Base-by-base conservation (phyloP, 2,797 vertebrate species). In the Sphaeramia orbicularis region DNA sequence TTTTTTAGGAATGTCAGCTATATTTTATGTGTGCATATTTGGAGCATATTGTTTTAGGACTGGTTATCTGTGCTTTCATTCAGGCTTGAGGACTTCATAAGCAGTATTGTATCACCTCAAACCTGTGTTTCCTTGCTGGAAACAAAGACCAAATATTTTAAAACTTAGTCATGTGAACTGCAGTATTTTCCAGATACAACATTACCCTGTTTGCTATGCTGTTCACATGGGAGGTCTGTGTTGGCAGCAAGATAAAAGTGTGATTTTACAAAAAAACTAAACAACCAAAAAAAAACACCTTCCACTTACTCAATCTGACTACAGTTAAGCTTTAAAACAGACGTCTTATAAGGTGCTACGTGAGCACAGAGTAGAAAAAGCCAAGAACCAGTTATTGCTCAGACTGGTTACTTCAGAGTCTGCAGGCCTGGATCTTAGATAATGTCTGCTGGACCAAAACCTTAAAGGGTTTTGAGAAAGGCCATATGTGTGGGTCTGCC, bases 401-500 rank as follows among this genome's bases (percentile, higher is more conserved):
- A 2, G 24, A 66, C 59, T 0, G n/a, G 56, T 51, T 50, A 19
- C 62, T 58, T 44, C 12, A 43, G 30, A 27, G 47, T 66, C 67
- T 60, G 35, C 44, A 36, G 53, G 16, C 35, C 30, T 55, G 35
- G 64, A 43, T 61, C n/a, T 57, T 8, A 62, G 36, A 68, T 51
- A 30, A 69, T 9, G 47, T 69, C 73, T 70, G 77, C 63, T 37
- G 67, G 36, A 43, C 40, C 55, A 40, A 19, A 79, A 71, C 41
- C 56, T 67, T 12, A 21, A 10, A 50, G 72, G 18, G 37, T 65
- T 74, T 63, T 54, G 65, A 74, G 66, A 81, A 82, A 66, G 49
- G 44, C 61, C 58, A 48, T 15, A 41, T 32, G 21, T 72, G 63
- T 73, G 21, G 45, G 55, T 54, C 71, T 27, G 49, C 15, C 16